Evolutionary conservation across 2,113 vertebrate species (phyloP).

Genomic region (Glaucomys volans): DNA sequence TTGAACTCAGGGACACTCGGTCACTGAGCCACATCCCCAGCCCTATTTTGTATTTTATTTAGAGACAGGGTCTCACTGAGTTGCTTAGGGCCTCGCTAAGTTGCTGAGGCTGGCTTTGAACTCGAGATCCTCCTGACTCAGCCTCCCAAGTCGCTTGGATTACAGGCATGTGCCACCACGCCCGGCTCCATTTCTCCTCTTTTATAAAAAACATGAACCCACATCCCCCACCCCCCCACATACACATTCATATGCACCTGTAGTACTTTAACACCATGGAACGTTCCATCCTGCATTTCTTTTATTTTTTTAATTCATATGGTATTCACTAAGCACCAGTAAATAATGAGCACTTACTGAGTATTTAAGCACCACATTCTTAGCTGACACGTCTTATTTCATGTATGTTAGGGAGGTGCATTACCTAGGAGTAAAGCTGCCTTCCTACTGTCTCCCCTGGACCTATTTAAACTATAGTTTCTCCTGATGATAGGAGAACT

Average conservation of each 20-base stretch:
- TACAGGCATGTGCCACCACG: too few species aligned
- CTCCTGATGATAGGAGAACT: neutral
- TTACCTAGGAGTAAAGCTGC: neutral
- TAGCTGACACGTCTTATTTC: neutral
- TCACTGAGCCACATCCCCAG: too few species aligned
- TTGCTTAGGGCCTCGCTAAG: too few species aligned
- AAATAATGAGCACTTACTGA: neutral
- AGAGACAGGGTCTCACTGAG: too few species aligned
- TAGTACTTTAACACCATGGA: neutral
- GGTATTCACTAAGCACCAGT: neutral
- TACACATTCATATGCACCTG: neutral
- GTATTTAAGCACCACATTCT: neutral
- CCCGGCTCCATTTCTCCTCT: neutral
- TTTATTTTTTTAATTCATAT: neutral
- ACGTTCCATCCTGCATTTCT: neutral
- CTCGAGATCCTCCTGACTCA: too few species aligned
- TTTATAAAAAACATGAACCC: neutral
- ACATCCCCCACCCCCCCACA: too few species aligned
- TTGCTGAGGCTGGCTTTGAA: too few species aligned
- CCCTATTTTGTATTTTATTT: too few species aligned
- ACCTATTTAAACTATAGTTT: neutral
- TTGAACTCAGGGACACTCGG: too few species aligned
- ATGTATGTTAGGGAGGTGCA: neutral
- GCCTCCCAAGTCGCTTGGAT: too few species aligned
- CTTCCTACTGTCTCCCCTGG: neutral